Percentiles rank a stretch among this genome's conserved stretches.
phyloP scores from a whole-genome alignment of 2,797 vertebrate genomes.

The Malurus leucopterus region DNA sequence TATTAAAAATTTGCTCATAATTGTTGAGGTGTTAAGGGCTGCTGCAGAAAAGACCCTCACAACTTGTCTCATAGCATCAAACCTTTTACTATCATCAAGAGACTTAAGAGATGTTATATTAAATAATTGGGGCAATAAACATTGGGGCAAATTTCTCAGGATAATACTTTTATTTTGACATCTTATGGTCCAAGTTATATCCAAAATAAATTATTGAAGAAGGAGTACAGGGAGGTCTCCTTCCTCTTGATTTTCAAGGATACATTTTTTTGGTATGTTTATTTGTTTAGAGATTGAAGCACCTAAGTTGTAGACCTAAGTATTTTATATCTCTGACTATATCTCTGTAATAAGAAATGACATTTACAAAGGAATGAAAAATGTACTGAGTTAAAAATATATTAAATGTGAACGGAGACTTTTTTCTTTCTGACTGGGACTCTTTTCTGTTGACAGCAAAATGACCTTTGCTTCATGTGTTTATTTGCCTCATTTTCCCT shows the following conservation, averaged over 20 bases:
- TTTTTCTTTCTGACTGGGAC: background rate
- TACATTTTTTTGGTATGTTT: background rate
- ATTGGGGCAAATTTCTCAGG: background rate
- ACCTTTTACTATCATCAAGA: background rate
- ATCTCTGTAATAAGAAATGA: background rate
- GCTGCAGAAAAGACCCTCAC: background rate
- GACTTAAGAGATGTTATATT: background rate
- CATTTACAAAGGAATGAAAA: background rate
- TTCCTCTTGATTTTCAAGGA: background rate
- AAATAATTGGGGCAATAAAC: background rate
- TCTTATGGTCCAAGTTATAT: background rate
- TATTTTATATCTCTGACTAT: background rate
- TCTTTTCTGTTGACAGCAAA: constrained; percentile 1
- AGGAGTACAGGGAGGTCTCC: background rate
- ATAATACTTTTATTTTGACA: background rate
- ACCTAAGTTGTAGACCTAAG: background rate
- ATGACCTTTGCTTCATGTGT: background rate
- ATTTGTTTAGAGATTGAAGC: background rate
- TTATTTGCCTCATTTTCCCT: background rate
- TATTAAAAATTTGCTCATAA: background rate
- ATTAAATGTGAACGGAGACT: background rate
- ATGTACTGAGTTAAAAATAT: background rate
- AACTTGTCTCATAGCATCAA: background rate
- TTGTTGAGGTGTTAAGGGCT: background rate
- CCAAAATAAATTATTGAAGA: background rate